phyloP scores from a whole-genome alignment of 2,888 invertebrate genomes.

The Platycnemis pennipes region DNA sequence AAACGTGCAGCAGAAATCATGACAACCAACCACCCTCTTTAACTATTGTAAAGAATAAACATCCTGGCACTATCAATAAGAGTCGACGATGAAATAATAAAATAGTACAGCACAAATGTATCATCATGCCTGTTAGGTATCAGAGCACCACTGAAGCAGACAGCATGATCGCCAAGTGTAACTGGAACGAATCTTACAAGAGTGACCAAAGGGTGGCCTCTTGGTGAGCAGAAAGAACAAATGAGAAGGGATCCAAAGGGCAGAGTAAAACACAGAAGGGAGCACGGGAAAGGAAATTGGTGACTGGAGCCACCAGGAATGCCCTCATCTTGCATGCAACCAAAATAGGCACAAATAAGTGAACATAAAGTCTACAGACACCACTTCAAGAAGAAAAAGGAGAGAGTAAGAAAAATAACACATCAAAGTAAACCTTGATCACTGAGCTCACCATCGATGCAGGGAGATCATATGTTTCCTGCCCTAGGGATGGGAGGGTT shows the following conservation, averaged over 20 bases:
- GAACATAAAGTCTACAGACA: slow-evolving; percentile 60
- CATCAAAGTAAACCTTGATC: slow-evolving; percentile 65
- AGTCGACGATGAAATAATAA: slow-evolving; percentile 26
- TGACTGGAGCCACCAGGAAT: slow-evolving; percentile 14
- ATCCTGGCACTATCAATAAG: slow-evolving; percentile 43
- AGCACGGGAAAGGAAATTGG: slow-evolving; percentile 2
- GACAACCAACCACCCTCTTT: slow-evolving; percentile 46
- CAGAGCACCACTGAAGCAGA: slow-evolving; percentile 63
- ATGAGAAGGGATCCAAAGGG: not conserved
- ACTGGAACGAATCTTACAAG: slow-evolving; percentile 47
- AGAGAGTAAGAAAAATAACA: slow-evolving; percentile 65
- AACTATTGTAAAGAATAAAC: slow-evolving; percentile 20
- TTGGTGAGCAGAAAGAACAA: slow-evolving; percentile 52
- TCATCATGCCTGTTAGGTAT: slow-evolving; percentile 63
- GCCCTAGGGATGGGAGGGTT: slow-evolving; percentile 92
- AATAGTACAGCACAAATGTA: slow-evolving; percentile 26
- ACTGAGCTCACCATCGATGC: slow-evolving; percentile 68
- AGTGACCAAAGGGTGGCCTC: slow-evolving; percentile 42
- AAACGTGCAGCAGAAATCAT: slow-evolving; percentile 52
- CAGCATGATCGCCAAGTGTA: slow-evolving; percentile 57
- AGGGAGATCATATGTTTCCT: slow-evolving; percentile 80
- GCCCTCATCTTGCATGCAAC: slow-evolving; percentile 58
- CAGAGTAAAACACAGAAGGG: not conserved
- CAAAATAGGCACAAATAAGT: slow-evolving; percentile 53
- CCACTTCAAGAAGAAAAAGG: slow-evolving; percentile 59